Evolutionary conservation across 2,888 invertebrate genomes (phyloP), one percentile per base, ranked within the genome.

Genomic region (Automeris io): DNA sequence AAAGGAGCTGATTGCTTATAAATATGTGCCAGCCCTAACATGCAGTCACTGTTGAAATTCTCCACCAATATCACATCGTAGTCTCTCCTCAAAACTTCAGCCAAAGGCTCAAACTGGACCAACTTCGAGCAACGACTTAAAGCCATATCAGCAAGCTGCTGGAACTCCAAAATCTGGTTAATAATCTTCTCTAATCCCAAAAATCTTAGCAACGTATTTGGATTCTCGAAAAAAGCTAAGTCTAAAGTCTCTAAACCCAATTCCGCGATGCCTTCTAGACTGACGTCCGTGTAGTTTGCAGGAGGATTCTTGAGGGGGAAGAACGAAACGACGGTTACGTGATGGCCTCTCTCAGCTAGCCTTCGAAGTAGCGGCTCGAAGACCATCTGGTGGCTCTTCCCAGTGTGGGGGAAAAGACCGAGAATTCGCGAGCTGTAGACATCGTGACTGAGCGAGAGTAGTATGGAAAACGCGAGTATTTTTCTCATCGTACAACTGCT

Each of bases 31-130:
- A 92, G 66, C 0, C 89, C 91, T 33, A 91, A 62, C 67, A 90
- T 88, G 41, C 92, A 92, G 49, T 92, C 91, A 21, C 90, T 88
- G 47, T 88, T 89, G 47, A 92, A 92, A 45, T 88, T 82, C 60
- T 91, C 91, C 13, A 88, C 79, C 5, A 92, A 60, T 6, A 91
- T 66, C 7, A 91, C 54, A 57, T 93, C 93, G 47, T 91, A 93
- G n/a, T 81, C 70, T 22, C 65, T 64, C 43, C 71, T 65, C 47
- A 87, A 42, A 5, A 70, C 73, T 6, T 76, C 75, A 1, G 63
- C 57, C 19, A 87, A 45, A 2, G 82, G 73, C 5, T 69, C 69
- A 51, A 73, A 77, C 21, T 70, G 69, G 9, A 85, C 70, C 6
- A 83, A 50, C 41, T 71, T 73, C 5, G 67, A 63, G 43, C 87